Evolutionary conservation across 2,888 invertebrate species (phyloP).

Genomic region (Alcis repandata): DNA sequence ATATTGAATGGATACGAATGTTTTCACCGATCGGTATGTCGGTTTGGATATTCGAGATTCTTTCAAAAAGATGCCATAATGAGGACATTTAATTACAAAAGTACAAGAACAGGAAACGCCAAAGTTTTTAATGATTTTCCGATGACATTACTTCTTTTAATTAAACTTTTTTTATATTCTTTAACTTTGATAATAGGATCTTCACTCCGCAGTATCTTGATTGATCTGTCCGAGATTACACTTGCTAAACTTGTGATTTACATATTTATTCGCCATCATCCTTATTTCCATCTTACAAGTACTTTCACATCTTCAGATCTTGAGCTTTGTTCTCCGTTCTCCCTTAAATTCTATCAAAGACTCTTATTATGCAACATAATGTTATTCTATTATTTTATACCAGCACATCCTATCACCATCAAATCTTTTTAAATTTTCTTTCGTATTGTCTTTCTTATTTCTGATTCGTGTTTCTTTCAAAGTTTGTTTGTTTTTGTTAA

Average conservation of each 20-base stretch:
- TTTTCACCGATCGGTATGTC: slow-evolving; percentile 18
- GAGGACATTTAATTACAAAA: slow-evolving; percentile 23
- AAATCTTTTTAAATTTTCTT: background rate
- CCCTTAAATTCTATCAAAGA: background rate
- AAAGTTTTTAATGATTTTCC: slow-evolving; percentile 20
- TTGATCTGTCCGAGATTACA: background rate
- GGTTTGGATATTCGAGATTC: slow-evolving; percentile 23
- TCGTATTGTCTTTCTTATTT: background rate
- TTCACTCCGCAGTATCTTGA: background rate
- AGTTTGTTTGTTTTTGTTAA: background rate
- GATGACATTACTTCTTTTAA: slow-evolving; percentile 4
- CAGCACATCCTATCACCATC: background rate
- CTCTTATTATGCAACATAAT: background rate
- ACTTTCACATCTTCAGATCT: background rate
- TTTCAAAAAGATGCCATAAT: slow-evolving; percentile 26
- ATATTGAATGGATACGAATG: slow-evolving; percentile 16
- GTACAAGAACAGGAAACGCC: slow-evolving; percentile 15
- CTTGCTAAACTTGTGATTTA: background rate
- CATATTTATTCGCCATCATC: background rate
- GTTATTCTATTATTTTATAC: background rate
- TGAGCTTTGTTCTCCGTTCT: background rate
- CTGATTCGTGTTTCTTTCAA: background rate
- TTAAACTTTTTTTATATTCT: slow-evolving; percentile 12
- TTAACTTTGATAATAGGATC: background rate
- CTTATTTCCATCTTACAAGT: background rate